phyloP scores from a whole-genome alignment of 23 tunicate genomes.

The Halocynthia roretzi region DNA sequence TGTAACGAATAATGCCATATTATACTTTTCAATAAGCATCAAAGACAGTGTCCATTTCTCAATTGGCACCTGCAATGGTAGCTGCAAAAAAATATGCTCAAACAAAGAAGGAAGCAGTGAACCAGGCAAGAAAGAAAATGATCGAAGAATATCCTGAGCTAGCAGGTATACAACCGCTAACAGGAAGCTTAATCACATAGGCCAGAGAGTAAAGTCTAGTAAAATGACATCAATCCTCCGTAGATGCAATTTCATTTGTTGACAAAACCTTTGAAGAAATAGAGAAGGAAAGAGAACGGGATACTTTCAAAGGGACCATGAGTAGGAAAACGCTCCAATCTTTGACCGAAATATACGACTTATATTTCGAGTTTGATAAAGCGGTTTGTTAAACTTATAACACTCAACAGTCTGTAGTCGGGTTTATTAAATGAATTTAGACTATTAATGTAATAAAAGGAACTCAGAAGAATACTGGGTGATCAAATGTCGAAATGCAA shows the following conservation, averaged over 20 bases:
- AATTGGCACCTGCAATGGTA: not conserved
- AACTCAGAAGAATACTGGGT: conserved; percentile 44
- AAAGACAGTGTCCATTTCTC: too few species aligned
- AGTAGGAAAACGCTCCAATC: not conserved
- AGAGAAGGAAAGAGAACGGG: not conserved
- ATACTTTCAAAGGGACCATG: conserved; percentile 9
- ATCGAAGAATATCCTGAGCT: conserved; percentile 18
- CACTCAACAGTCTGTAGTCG: not conserved
- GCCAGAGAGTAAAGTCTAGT: not conserved
- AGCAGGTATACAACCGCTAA: conserved; percentile 6
- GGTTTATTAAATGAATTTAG: not conserved
- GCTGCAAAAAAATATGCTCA: conserved; percentile 5
- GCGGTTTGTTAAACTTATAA: not conserved
- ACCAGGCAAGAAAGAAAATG: conserved; percentile 1
- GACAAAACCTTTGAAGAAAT: not conserved
- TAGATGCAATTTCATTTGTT: conserved; percentile 3
- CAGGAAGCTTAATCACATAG: not conserved
- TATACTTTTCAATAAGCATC: too few species aligned
- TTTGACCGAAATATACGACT: conserved; percentile 8
- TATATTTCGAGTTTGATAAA: conserved; percentile 24
- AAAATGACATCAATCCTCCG: not conserved
- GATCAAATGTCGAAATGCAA: conserved; percentile 42
- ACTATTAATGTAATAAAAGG: not conserved
- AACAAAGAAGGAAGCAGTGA: not conserved
- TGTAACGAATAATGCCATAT: too few species aligned